Conservation (phyloP, 2,797 vertebrate species). For the Xenentodon cancila region DNA sequence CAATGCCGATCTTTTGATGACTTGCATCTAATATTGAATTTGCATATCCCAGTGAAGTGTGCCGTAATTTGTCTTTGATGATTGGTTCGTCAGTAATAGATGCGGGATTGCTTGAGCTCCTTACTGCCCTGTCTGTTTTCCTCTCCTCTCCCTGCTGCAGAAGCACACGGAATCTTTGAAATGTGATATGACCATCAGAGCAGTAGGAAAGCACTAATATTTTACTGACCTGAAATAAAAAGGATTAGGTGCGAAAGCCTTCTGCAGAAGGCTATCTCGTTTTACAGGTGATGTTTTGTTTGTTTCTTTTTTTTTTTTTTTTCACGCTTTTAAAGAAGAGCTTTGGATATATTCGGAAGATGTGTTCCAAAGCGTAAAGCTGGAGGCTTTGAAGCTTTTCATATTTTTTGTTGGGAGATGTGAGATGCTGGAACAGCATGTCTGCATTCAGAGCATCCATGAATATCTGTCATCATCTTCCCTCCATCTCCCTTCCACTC, state of each 20-base stretch:
- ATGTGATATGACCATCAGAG: constrained; percentile 81
- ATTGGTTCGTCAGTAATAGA: constrained; percentile 84
- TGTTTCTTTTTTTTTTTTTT: constrained; percentile 59
- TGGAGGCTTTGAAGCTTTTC: constrained; percentile 74
- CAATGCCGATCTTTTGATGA: constrained; percentile 84
- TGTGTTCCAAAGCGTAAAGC: constrained; percentile 66
- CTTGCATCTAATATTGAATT: constrained; percentile 84
- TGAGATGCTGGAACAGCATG: constrained; percentile 58
- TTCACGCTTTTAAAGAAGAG: constrained; percentile 48
- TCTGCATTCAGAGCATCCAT: constrained; percentile 70
- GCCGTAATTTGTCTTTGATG: constrained; percentile 87
- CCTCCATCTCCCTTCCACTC: constrained; percentile 46
- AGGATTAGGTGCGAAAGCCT: constrained; percentile 72
- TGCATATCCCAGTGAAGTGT: constrained; percentile 85
- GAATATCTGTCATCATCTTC: constrained; percentile 73
- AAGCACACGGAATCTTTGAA: constrained; percentile 75
- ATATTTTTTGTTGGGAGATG: constrained; percentile 70
- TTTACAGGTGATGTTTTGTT: constrained; percentile 78
- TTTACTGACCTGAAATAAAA: constrained; percentile 81
- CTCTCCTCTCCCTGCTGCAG: constrained; percentile 57
- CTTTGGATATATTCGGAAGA: constrained; percentile 72
- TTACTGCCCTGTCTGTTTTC: constrained; percentile 46
- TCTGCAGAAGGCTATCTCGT: constrained; percentile 67
- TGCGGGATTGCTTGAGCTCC: constrained; percentile 75
- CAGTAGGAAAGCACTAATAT: constrained; percentile 79